These are phyloP conservation scores for Nansenia antarctica DNA, from an alignment of 2,113 vertebrate species.

Conservation along the genomic window DNA sequence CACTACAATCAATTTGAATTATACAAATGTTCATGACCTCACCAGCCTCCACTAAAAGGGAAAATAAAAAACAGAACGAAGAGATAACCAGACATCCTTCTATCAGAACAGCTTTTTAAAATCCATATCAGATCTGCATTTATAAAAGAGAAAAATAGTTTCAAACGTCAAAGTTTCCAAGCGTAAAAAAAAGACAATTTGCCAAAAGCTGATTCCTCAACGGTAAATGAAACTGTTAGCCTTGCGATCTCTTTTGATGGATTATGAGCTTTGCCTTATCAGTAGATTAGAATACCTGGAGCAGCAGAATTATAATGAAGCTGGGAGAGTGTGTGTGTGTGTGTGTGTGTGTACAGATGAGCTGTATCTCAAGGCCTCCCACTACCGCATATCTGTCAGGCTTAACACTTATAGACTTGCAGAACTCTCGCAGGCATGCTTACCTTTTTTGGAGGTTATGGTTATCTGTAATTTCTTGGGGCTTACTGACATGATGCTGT, in stretches of 20 bases:
- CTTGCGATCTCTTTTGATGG: conserved; percentile 60
- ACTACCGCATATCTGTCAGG: conserved; percentile 42
- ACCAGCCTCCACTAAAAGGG: not conserved
- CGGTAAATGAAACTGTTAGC: conserved; percentile 60
- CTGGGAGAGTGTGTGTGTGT: conserved; percentile 32
- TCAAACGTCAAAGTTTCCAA: conserved; percentile 43
- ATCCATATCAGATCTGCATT: conserved; percentile 25
- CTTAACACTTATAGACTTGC: conserved; percentile 12
- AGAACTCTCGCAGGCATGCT: not conserved
- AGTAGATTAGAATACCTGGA: conserved; percentile 65
- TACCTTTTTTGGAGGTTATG: not conserved
- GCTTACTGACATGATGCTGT: not conserved
- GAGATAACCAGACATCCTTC: not conserved
- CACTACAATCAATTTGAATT: not conserved
- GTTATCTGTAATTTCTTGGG: not conserved
- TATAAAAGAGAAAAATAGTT: conserved; percentile 14
- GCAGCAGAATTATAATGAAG: conserved; percentile 60
- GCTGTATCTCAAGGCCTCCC: conserved; percentile 21
- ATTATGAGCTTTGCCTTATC: conserved; percentile 73
- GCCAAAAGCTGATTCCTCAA: conserved; percentile 52
- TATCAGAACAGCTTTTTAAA: conserved; percentile 16
- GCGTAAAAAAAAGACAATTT: conserved; percentile 30
- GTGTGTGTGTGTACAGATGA: conserved; percentile 21
- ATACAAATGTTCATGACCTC: not conserved
- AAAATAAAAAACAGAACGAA: not conserved